Conservation (phyloP, 2,797 vertebrate species). For the Podarcis siculus region DNA sequence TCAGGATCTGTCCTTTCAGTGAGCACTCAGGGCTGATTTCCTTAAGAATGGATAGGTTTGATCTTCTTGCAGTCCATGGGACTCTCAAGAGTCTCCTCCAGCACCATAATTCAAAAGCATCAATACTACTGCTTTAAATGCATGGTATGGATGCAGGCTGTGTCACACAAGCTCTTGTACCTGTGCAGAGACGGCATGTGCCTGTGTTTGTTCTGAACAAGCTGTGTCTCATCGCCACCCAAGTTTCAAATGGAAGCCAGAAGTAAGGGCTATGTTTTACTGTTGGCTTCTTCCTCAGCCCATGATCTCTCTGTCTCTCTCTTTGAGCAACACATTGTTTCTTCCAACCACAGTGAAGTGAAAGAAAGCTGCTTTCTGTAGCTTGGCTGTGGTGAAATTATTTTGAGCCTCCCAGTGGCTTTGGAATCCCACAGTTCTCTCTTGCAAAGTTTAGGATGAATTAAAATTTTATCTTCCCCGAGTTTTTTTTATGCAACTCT, state of each 20-base stretch:
- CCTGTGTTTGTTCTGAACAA: too few relatives aligned
- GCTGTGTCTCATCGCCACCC: too few relatives aligned
- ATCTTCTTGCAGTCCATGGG: too few relatives aligned
- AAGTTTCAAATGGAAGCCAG: not conserved
- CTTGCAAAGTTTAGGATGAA: conserved; percentile 60
- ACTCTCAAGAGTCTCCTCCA: too few relatives aligned
- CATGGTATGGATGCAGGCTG: too few relatives aligned
- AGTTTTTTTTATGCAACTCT: conserved; percentile 50
- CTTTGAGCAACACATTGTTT: not conserved
- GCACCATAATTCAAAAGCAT: too few relatives aligned
- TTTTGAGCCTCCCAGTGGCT: not conserved
- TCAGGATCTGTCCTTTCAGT: too few relatives aligned
- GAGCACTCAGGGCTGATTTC: too few relatives aligned
- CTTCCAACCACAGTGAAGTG: not conserved
- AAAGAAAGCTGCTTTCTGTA: not conserved
- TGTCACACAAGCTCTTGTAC: too few relatives aligned
- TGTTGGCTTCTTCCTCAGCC: not conserved
- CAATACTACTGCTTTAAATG: too few relatives aligned
- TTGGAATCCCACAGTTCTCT: conserved; percentile 50
- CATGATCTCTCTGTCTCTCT: not conserved
- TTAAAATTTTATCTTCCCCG: conserved; percentile 63
- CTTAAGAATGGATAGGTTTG: too few relatives aligned
- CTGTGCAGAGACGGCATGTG: too few relatives aligned
- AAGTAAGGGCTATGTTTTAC: not conserved
- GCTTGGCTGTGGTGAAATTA: conserved; percentile 2